phyloP scores from a whole-genome alignment of 2,888 invertebrate species.

The Phengaris alcon region DNA sequence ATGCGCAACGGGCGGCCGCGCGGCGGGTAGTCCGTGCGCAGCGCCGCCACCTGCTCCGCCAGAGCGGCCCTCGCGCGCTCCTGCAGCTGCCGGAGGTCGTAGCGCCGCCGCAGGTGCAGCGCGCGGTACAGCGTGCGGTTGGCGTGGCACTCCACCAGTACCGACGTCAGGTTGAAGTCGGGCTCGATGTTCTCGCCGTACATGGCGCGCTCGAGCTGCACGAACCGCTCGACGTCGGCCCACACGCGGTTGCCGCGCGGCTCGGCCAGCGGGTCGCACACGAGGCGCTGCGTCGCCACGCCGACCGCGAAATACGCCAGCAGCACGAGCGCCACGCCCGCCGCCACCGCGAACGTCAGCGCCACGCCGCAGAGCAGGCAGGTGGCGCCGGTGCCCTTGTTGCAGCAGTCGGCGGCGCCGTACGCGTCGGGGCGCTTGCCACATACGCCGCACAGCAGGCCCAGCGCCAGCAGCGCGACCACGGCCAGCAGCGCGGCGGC shows the following conservation, averaged over 20 bases:
- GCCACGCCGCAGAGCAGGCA: slow-evolving; percentile 89
- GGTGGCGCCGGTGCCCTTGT: slow-evolving; percentile 89
- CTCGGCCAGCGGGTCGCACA: slow-evolving; percentile 87
- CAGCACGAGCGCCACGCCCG: slow-evolving; percentile 82
- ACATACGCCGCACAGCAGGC: slow-evolving; percentile 92
- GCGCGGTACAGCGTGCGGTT: slow-evolving; percentile 85
- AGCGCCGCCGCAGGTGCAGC: slow-evolving; percentile 53
- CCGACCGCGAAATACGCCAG: slow-evolving; percentile 85
- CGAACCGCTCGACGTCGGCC: slow-evolving; percentile 77
- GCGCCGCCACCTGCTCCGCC: slow-evolving; percentile 43
- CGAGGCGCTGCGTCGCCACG: slow-evolving; percentile 82
- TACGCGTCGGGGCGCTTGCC: slow-evolving; percentile 92
- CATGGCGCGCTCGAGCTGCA: slow-evolving; percentile 72
- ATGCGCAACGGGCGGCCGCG: slow-evolving; percentile 73
- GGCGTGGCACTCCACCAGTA: slow-evolving; percentile 83
- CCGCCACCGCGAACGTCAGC: slow-evolving; percentile 87
- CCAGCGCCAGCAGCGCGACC: slow-evolving; percentile 84
- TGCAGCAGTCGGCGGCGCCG: slow-evolving; percentile 90
- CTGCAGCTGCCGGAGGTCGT: slow-evolving; percentile 47
- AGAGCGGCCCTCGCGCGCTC: slow-evolving; percentile 39
- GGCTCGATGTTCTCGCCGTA: slow-evolving; percentile 60
- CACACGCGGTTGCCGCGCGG: slow-evolving; percentile 83
- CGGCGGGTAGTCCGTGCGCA: slow-evolving; percentile 45
- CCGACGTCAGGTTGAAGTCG: slow-evolving; percentile 76
- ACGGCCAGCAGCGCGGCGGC: slow-evolving; percentile 79